These are phyloP conservation scores for Sarcophaga variegata DNA, from an alignment of 2,888 invertebrate genomes.

Conservation along the genomic window DNA sequence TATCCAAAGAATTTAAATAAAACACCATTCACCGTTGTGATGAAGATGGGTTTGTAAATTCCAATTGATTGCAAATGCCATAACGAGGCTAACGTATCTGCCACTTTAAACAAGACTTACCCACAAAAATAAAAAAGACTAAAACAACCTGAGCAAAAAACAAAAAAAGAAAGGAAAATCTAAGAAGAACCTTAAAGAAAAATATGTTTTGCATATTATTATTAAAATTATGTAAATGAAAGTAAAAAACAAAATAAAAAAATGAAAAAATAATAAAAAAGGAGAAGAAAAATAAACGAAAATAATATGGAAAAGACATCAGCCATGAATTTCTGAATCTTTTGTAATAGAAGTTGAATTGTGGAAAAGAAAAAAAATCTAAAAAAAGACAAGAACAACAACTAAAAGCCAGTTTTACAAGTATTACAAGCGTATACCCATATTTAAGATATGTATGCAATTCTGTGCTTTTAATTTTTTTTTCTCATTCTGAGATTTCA, in stretches of 20 bases:
- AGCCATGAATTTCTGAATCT: slow-evolving; percentile 9
- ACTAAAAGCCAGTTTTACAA: no score
- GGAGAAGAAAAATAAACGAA: not conserved
- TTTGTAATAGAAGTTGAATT: not conserved
- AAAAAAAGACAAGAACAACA: not conserved
- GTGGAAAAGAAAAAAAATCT: not conserved
- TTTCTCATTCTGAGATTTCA: not conserved
- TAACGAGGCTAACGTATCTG: no score
- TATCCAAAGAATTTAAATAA: no score
- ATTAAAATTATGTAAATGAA: slow-evolving; percentile 67
- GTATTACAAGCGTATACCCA: not conserved
- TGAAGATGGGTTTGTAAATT: no score
- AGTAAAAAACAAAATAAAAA: not conserved
- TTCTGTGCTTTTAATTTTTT: not conserved
- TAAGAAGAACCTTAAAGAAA: slow-evolving; percentile 28
- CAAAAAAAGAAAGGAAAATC: not conserved
- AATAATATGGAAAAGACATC: slow-evolving; percentile 28
- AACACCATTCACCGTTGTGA: no score
- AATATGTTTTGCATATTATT: slow-evolving; percentile 65
- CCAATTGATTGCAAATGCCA: no score
- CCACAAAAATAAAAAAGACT: no score
- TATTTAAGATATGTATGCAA: not conserved
- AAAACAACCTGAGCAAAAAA: not conserved
- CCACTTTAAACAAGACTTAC: no score
- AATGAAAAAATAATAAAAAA: not conserved